A percentile compares a stretch with the other conserved stretches of the same genome.
Conservation (phyloP, 2,888 invertebrate species). For the Parascotia fuliginaria region DNA sequence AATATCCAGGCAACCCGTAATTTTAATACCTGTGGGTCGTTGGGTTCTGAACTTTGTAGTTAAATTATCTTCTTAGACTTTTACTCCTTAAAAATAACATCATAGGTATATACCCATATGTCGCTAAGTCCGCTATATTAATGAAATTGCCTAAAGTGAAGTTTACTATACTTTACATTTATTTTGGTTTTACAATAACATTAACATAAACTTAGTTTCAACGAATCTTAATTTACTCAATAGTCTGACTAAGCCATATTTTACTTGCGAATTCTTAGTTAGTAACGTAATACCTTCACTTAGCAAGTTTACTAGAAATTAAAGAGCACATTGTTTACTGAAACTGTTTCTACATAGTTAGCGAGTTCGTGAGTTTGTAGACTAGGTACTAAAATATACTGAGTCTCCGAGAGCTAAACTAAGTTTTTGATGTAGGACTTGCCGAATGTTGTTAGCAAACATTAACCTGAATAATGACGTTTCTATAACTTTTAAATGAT, state of each 20-base stretch:
- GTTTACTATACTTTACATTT: neutral
- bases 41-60: neutral
- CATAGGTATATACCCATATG: neutral
- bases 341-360: constrained; percentile 47
- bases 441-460: neutral
- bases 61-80: neutral
- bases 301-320: constrained; percentile 54
- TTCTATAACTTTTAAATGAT: no score
- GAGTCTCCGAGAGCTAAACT: constrained; percentile 7
- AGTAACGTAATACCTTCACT: constrained; percentile 49
- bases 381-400: constrained; percentile 30
- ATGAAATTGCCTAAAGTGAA: neutral
- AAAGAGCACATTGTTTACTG: constrained; percentile 60
- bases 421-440: constrained; percentile 15
- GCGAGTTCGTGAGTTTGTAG: constrained; percentile 35
- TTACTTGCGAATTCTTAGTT: constrained; percentile 31
- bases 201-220: constrained; percentile 18
- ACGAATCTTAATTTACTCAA: constrained; percentile 26
- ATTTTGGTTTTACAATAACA: constrained; percentile 16
- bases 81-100: no score
- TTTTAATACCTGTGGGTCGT: neutral
- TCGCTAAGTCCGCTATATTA: no score
- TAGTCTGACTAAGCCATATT: constrained; percentile 33
- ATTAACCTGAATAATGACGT: no score
- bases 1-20: neutral